Evolutionary conservation across 2,888 invertebrate species (phyloP).

Genomic region (Caenorhabditis afra): DNA sequence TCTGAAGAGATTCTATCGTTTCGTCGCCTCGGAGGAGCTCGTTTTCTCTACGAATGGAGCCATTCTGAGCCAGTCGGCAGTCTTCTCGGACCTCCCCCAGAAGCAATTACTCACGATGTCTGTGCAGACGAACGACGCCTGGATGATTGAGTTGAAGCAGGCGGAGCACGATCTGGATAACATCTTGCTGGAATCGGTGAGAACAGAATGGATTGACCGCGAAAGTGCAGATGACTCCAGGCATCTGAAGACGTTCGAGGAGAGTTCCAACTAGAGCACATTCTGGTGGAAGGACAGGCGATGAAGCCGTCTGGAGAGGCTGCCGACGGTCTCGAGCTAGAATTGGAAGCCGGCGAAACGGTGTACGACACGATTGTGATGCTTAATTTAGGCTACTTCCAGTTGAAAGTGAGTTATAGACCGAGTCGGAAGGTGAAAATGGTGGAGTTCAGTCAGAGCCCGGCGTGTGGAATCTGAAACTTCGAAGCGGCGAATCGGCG

Average conservation of each 20-base stretch:
- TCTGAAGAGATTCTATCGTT: conserved; percentile 95
- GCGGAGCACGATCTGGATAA: conserved; percentile 88
- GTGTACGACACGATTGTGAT: conserved; percentile 92
- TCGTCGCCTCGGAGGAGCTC: conserved; percentile 92
- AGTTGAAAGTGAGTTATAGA: conserved; percentile 84
- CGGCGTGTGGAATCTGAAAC: conserved; percentile 92
- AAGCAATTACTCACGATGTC: conserved; percentile 92
- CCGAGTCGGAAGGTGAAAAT: neutral
- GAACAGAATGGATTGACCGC: no score
- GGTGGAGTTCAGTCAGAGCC: conserved; percentile 87
- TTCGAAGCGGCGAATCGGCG: conserved; percentile 92
- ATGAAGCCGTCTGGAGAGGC: conserved; percentile 85
- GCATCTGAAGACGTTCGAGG: conserved; percentile 83
- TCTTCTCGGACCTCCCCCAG: conserved; percentile 91
- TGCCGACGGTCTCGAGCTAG: conserved; percentile 28
- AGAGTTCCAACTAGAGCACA: conserved; percentile 94
- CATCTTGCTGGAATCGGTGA: conserved; percentile 92
- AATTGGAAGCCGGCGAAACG: neutral
- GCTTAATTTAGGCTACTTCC: conserved; percentile 99
- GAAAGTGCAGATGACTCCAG: no score
- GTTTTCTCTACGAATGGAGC: conserved; percentile 88
- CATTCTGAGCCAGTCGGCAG: conserved; percentile 61
- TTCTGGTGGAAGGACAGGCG: conserved; percentile 95
- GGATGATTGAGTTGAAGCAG: conserved; percentile 92
- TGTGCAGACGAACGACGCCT: conserved; percentile 82